Evolutionary conservation across 2,888 invertebrate genomes (phyloP), one percentile per base, ranked within the genome.

Genomic region (Nemoura dubitans): DNA sequence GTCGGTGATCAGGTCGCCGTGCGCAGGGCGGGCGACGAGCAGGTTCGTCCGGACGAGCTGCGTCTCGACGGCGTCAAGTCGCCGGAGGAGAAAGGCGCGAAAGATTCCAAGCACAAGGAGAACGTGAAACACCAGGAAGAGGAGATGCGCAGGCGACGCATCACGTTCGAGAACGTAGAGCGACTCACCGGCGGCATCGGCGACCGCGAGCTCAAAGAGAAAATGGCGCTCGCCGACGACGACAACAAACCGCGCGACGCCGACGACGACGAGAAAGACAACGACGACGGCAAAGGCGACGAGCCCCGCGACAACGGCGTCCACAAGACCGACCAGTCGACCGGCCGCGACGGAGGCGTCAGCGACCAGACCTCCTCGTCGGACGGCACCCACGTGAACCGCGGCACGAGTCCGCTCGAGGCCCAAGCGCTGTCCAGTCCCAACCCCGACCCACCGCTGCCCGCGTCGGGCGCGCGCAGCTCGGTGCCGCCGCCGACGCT

Each of bases 191-290:
- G 89, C 86, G 89, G 89, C 86, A 89, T 90, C 92, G 89, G 92
- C 91, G 85, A 88, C 87, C 89, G 92, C 90, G 90, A 93, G 92
- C 89, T 92, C 92, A 90, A 90, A 92, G 21, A 92, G 92, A 89
- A 90, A 93, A 86, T 80, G 28, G 29, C 36, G 86, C 36, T 36
- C 80, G 87, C 59, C 27, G 84, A 86, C 25, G 87, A 83, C 28
- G 82, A 76, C 36, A 86, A 86, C 29, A 87, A 88, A 36, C 36
- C 36, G 86, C 86, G 76, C 26, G 29, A 87, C 87, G 86, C 26
- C 6, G 42, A 59, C 10, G 83, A 78, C 90, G 87, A 86, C 89
- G 0, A 90, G 89, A 6, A 91, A 0, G 90, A 91, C 86, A 90
- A 89, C 0, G 90, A 91, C 81, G 91, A 90, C 26, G 42, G 43